Conservation (phyloP, 2,888 invertebrate genomes). For the Liopterus haemorrhoidalis region DNA sequence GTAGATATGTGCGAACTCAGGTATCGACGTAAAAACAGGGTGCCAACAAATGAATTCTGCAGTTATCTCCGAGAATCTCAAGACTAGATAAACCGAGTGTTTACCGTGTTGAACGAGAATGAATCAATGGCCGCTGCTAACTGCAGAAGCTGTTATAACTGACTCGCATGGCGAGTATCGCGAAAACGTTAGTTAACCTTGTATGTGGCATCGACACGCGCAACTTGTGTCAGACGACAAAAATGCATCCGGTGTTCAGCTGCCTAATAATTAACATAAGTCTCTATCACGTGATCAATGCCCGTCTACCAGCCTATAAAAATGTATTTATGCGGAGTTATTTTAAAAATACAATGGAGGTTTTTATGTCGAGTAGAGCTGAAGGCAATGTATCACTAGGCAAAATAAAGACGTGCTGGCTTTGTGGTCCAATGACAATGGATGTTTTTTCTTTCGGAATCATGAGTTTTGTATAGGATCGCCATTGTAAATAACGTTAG, state of each 20-base stretch:
- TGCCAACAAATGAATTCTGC: no score
- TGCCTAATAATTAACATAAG: constrained; percentile 16
- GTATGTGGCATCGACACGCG: neutral
- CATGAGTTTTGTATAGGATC: constrained; percentile 21
- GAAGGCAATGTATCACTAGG: constrained; percentile 12
- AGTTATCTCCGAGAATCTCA: no score
- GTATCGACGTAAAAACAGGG: no score
- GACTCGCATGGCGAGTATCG: no score
- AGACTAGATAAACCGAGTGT: no score
- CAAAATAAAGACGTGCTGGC: constrained; percentile 18
- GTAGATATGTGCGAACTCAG: no score
- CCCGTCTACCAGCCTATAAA: constrained; percentile 2
- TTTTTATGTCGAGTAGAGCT: constrained; percentile 4
- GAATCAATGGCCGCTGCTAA: no score
- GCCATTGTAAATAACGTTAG: no score
- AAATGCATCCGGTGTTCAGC: constrained; percentile 15
- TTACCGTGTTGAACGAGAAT: no score
- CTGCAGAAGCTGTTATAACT: no score
- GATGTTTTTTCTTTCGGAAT: constrained; percentile 20
- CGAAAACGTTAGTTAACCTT: no score
- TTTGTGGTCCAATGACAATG: constrained; percentile 23
- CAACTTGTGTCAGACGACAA: neutral
- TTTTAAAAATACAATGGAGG: constrained; percentile 18
- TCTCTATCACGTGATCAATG: constrained; percentile 12
- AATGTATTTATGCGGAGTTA: constrained; percentile 18